A percentile compares a stretch with the other conserved stretches of the same genome.
phyloP scores from a whole-genome alignment of 2,888 invertebrate genomes.

The Alloplasta piceator region DNA sequence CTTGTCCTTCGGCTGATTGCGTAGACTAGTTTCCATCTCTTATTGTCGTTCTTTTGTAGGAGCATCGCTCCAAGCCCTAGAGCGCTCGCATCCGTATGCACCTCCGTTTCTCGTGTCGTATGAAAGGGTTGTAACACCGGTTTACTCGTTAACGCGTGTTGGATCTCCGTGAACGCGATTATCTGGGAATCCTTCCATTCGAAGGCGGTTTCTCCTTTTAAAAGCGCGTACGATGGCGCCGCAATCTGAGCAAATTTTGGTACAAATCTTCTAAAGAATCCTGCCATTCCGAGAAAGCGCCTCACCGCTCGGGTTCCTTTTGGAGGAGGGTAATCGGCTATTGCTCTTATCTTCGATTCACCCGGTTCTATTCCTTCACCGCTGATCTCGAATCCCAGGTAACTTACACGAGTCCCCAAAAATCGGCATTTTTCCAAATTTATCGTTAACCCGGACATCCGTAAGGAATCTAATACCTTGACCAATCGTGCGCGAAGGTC shows the following conservation, averaged over 20 bases:
- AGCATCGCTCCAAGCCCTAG: slow-evolving; percentile 40
- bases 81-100: slow-evolving; percentile 46
- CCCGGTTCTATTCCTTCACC: slow-evolving; percentile 53
- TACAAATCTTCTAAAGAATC: slow-evolving; percentile 58
- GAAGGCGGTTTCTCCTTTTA: slow-evolving; percentile 11
- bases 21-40: slow-evolving; percentile 63
- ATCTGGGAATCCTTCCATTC: slow-evolving; percentile 21
- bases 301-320: slow-evolving; percentile 30
- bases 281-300: slow-evolving; percentile 45
- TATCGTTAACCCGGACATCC: slow-evolving; percentile 70
- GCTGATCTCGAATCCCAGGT: slow-evolving; percentile 71
- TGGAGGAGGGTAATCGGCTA: slow-evolving; percentile 46
- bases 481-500: slow-evolving; percentile 68
- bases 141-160: neutral
- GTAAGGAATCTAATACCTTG: slow-evolving; percentile 65
- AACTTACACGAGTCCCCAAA: slow-evolving; percentile 66
- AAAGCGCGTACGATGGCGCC: no score
- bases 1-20: slow-evolving; percentile 69
- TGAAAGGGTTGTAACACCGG: slow-evolving; percentile 34
- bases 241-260: slow-evolving; percentile 23
- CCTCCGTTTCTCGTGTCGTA: slow-evolving; percentile 29
- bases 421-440: slow-evolving; percentile 73
- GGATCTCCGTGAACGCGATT: slow-evolving; percentile 38
- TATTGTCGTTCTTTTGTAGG: no score
- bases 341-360: slow-evolving; percentile 64